phyloP scores from a whole-genome alignment of 2,113 vertebrate species.

The Lasiurus borealis region DNA sequence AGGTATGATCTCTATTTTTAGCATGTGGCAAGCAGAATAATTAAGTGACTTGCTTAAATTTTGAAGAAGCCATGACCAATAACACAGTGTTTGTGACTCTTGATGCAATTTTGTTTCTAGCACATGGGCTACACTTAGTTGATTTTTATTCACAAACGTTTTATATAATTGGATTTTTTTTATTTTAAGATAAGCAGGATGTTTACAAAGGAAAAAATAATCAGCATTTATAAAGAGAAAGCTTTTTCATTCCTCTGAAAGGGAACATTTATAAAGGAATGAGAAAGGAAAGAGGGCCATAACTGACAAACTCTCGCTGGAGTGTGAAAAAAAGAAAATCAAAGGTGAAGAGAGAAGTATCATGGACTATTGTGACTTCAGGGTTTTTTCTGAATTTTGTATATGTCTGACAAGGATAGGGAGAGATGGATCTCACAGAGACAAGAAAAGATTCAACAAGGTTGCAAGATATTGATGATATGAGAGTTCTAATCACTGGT shows the following conservation, averaged over 20 bases:
- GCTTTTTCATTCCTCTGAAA: not conserved
- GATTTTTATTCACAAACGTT: not conserved
- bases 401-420: not conserved
- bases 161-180: not conserved
- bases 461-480: not conserved
- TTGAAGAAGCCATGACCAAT: not conserved
- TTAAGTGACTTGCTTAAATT: not conserved
- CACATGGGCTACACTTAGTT: not conserved
- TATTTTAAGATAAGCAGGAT: not conserved
- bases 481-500: not conserved
- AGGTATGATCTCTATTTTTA: not conserved
- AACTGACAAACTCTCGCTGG: not conserved
- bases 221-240: not conserved
- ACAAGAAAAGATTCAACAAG: not conserved
- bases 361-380: not conserved
- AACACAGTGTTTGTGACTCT: not conserved
- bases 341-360: not conserved
- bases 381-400: not conserved
- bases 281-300: not conserved
- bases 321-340: not conserved
- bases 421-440: not conserved
- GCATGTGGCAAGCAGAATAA: not conserved
- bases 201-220: not conserved
- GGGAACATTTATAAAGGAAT: not conserved
- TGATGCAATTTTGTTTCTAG: not conserved